Evolutionary conservation across 2,113 vertebrate species (phyloP), one percentile per base, ranked within the genome.

Genomic region (Siphamia tubifer): DNA sequence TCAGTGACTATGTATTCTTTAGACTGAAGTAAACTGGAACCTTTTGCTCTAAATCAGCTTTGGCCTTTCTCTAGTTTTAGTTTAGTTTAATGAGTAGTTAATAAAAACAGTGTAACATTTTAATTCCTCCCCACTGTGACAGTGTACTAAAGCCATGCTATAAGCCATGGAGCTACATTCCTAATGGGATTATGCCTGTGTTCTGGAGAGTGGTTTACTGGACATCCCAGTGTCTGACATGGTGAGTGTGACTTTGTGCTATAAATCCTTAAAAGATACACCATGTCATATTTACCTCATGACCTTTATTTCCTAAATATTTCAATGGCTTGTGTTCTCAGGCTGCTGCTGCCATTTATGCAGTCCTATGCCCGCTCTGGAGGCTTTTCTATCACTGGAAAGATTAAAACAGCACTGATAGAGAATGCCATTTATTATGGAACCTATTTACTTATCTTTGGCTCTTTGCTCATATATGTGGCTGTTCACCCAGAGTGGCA

Each of bases 181-280:
- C 97, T 15, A 85, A 93, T 53, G 95, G 96, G 75, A 97, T 99
- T 86, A 96, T 99, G 96, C 98, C 98, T 2, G 94, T 98, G 75
- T 99, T 99, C 85, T 99, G 98, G 98, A 94, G 96, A 56, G 96
- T 99, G 47, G 98, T 99, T 0, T 99, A 99, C 83, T 99, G 98
- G 98, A 99, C 98, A 0, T 99, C 98, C 1, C 98, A 99, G 58
- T 99, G 98, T 86, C 94, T 99, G 84, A 99, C 98, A 0, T 99
- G 98, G 97, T 99, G 81, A 90, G 95, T 56, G 1, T 0, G 15
- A 32, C 1, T 25, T 5, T 3, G 2, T 5, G 28, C 12, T 45
- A 45, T 6, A 23, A 24, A 45, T 45, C 12, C 6, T 23, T 13
- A n/a, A n/a, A n/a, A n/a, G n/a, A n/a, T n/a, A n/a, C n/a, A n/a